phyloP scores from a whole-genome alignment of 2,888 invertebrate species.

The Hipparchia sbordonii region DNA sequence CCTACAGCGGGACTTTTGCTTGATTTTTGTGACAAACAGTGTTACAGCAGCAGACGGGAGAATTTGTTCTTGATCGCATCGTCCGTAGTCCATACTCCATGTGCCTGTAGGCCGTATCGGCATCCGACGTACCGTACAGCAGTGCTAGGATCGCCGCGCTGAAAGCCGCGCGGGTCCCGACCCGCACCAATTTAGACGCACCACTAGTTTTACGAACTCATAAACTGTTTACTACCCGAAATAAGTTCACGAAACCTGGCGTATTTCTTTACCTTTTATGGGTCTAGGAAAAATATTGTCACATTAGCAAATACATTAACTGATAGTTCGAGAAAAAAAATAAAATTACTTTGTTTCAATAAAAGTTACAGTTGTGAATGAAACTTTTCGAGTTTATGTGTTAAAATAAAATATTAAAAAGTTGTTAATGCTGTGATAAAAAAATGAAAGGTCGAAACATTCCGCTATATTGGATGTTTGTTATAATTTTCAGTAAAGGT shows the following conservation, averaged over 20 bases:
- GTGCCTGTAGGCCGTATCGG: constrained; percentile 37
- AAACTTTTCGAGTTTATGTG: constrained; percentile 5
- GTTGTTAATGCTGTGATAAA: constrained; percentile 27
- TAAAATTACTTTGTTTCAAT: background rate
- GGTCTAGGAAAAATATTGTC: constrained; percentile 38
- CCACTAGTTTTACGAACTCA: constrained; percentile 67
- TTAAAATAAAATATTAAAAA: background rate
- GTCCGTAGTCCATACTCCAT: constrained; percentile 2
- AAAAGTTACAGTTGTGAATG: background rate
- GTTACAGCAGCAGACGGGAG: too few species aligned
- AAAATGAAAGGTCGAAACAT: constrained; percentile 27
- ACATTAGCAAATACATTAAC: background rate
- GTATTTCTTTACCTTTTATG: constrained; percentile 44
- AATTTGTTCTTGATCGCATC: constrained; percentile 10
- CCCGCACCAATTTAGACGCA: constrained; percentile 59
- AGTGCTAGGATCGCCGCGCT: constrained; percentile 64
- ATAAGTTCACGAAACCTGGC: constrained; percentile 42
- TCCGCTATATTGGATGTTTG: constrained; percentile 59
- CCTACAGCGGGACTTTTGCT: too few species aligned
- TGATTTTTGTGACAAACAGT: too few species aligned
- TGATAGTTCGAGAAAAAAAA: background rate
- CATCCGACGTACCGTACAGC: constrained; percentile 47
- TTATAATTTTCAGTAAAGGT: constrained; percentile 64
- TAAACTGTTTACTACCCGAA: constrained; percentile 59
- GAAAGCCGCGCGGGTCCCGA: constrained; percentile 55